Percentiles rank a stretch among this genome's conserved stretches.
Conservation (phyloP, 2,797 vertebrate species). For the Mastacembelus armatus region DNA sequence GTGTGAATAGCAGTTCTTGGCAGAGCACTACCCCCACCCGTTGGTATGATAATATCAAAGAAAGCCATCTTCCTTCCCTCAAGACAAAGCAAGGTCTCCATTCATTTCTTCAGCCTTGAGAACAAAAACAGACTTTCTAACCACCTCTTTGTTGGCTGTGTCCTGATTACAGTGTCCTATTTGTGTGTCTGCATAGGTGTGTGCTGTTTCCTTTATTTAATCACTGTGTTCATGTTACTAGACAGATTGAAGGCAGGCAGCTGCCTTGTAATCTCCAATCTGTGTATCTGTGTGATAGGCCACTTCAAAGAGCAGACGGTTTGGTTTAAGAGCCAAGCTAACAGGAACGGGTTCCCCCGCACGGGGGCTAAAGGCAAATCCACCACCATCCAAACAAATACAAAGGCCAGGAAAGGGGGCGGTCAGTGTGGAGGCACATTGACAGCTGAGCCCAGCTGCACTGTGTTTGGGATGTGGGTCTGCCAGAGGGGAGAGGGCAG, state of each 20-base stretch:
- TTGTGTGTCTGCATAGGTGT: constrained; percentile 57
- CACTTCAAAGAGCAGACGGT: constrained; percentile 75
- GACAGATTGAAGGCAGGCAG: constrained; percentile 67
- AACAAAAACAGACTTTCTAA: constrained; percentile 65
- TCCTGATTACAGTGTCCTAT: constrained; percentile 42
- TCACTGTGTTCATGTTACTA: constrained; percentile 43
- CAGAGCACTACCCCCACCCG: constrained; percentile 53
- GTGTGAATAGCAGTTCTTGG: constrained; percentile 77
- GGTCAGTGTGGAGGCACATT: constrained; percentile 62
- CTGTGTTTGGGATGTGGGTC: constrained; percentile 75
- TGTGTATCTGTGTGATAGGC: constrained; percentile 71
- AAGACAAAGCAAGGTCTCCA: constrained; percentile 70
- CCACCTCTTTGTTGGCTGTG: constrained; percentile 45
- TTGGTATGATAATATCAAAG: constrained; percentile 78
- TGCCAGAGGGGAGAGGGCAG: constrained; percentile 64
- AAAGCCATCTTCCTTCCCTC: constrained; percentile 67
- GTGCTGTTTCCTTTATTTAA: constrained; percentile 65
- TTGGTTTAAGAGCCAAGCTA: constrained; percentile 60
- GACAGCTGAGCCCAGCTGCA: constrained; percentile 84
- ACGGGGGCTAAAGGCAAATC: constrained; percentile 76
- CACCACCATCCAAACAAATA: constrained; percentile 72
- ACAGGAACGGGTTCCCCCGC: constrained; percentile 77
- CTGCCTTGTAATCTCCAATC: constrained; percentile 70
- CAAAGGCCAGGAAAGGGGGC: constrained; percentile 71
- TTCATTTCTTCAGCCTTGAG: constrained; percentile 62